Evolutionary conservation across 92 coral and sea anemone species (phyloP), one percentile per base, ranked within the genome.

Genomic region (Porites divaricata): DNA sequence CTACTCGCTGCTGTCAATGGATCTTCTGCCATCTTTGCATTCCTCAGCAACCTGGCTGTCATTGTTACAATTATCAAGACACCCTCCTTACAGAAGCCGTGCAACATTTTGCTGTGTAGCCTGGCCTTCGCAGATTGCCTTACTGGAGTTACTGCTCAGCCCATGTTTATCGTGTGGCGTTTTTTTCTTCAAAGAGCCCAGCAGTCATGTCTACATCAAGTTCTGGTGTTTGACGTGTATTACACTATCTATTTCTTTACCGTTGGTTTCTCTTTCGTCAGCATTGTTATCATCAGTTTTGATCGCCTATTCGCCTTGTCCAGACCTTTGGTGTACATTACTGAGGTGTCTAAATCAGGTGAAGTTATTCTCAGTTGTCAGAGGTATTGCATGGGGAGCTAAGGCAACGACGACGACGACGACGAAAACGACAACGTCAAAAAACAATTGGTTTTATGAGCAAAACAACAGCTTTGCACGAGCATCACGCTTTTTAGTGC

Each of bases 61-160:
- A 50, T 74, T 48, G 22, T 50, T 7, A 48, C 78, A 4, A 52
- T 74, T 12, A 50, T 66, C 6, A 79, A 50, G 1, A 79, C 49
- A 1, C 83, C 83, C 41, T n/a, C 63, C 24, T 17, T 79, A 49
- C 72, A 54, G 53, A 79, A 24, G 25, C 83, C 73, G 11, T 79
- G 73, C 58, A 79, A 66, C 71, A 68, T 23, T 12, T 28, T 79
- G 49, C 63, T 79, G 45, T 79, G 83, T 54, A 49, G 83, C 26
- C 74, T 79, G 49, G 74, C 75, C 64, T 25, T 20, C 21, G 51
- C 83, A 1, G 83, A 79, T 50, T 65, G 83, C 20, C 74, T 79
- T 56, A 65, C 83, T 1, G 83, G 74, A 14, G 23, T 66, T 6
- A 51, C 54, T 8, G 62, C 65, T 68, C 83, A 79, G 65, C 83